Evolutionary conservation across 2,797 vertebrate species (phyloP).

Genomic region (Anabacerthia variegaticeps): DNA sequence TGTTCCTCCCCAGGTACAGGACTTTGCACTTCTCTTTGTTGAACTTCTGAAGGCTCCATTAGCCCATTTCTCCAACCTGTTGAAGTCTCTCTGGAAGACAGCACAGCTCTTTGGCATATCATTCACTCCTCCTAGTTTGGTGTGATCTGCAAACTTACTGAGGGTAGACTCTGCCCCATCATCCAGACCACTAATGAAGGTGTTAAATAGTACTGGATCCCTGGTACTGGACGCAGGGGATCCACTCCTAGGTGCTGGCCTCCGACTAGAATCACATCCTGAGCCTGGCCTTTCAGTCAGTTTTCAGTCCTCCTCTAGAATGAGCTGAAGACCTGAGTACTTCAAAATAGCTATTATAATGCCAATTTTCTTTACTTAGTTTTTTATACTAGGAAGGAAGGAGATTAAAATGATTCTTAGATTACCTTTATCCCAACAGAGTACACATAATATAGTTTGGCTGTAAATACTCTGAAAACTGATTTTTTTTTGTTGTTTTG

Average conservation of each 20-base stretch:
- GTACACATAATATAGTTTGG: neutral
- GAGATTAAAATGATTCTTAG: slow-evolving; percentile 46
- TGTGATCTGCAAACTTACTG: neutral
- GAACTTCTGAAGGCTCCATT: neutral
- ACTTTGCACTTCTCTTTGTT: neutral
- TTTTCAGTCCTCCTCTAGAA: neutral
- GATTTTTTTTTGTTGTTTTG: neutral
- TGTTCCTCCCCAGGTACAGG: neutral
- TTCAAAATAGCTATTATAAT: neutral
- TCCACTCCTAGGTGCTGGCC: neutral
- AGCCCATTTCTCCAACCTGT: neutral
- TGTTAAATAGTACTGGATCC: neutral
- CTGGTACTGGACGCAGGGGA: fast-evolving
- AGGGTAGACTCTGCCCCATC: neutral
- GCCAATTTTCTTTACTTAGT: fast-evolving
- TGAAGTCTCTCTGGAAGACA: neutral
- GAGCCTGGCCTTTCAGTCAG: neutral
- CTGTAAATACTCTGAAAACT: neutral
- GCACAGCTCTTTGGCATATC: fast-evolving
- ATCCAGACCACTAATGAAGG: neutral
- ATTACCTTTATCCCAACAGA: neutral
- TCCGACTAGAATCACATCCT: neutral
- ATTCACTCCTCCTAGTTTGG: neutral
- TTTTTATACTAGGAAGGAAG: slow-evolving; percentile 23
- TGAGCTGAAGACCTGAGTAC: neutral